A percentile compares a stretch with the other conserved stretches of the same genome.
These are phyloP conservation scores for Dendronephthya gigantea DNA, from an alignment of 64 coral and sea anemone genomes.

Conservation along the genomic window DNA sequence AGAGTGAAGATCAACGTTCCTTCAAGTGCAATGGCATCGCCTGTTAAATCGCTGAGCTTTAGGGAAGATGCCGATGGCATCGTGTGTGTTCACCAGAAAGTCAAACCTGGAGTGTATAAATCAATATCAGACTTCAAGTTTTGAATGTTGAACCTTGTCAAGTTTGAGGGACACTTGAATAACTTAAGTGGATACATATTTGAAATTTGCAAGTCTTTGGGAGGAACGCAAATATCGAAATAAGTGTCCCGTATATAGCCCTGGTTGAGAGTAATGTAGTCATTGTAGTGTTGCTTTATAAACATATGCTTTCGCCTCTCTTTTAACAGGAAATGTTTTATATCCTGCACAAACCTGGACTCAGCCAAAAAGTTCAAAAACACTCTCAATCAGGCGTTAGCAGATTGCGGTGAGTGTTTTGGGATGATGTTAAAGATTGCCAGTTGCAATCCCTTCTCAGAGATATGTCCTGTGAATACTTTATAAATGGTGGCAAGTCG, in stretches of 20 bases:
- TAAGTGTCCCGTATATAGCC: neutral
- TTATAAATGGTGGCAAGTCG: neutral
- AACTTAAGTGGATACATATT: neutral
- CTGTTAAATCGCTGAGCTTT: too few species aligned
- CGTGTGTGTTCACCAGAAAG: neutral
- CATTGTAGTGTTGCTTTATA: too few species aligned
- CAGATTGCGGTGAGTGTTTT: conserved; percentile 23
- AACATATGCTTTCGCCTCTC: neutral
- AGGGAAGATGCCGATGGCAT: neutral
- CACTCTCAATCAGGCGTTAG: conserved; percentile 6
- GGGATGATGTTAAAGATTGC: conserved; percentile 20
- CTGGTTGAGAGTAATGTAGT: too few species aligned
- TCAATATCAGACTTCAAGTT: conserved; percentile 5
- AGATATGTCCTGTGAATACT: neutral
- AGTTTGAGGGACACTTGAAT: neutral
- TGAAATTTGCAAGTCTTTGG: neutral
- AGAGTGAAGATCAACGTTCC: too few species aligned
- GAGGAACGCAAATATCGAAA: neutral
- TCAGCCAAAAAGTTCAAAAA: conserved; percentile 19
- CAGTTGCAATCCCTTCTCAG: conserved; percentile 13
- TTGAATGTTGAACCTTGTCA: neutral
- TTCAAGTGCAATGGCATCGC: too few species aligned
- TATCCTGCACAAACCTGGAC: conserved; percentile 3
- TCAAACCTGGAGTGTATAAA: neutral
- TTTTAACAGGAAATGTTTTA: conserved; percentile 18